These are phyloP conservation scores for Drosophila colorata DNA, from an alignment of 2,888 invertebrate species.

Conservation along the genomic window DNA sequence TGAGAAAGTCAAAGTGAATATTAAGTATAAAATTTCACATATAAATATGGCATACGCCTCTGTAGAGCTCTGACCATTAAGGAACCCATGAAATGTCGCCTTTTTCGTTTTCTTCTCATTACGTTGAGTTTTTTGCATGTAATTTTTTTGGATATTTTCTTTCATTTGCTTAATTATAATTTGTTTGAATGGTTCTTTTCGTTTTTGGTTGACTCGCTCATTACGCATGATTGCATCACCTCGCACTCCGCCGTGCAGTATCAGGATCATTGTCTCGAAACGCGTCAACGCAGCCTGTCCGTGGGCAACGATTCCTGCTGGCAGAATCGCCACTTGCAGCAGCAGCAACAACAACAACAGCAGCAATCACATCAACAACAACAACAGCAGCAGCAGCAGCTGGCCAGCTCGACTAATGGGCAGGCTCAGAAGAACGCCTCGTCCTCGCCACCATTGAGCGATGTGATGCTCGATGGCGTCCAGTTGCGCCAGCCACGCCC, in stretches of 20 bases:
- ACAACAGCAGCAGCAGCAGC: constrained; percentile 33
- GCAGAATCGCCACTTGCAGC: constrained; percentile 81
- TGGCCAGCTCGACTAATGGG: constrained; percentile 21
- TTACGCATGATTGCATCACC: constrained; percentile 53
- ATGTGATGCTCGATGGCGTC: constrained; percentile 80
- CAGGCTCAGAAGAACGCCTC: constrained; percentile 62
- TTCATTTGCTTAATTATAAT: constrained; percentile 50
- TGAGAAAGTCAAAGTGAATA: too few species aligned
- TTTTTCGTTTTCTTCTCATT: constrained; percentile 9
- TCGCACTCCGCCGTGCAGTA: constrained; percentile 63
- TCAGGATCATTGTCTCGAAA: constrained; percentile 84
- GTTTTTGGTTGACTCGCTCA: constrained; percentile 62
- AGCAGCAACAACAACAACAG: constrained; percentile 54
- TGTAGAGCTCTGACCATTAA: too few species aligned
- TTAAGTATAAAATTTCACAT: too few species aligned
- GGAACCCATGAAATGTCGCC: not conserved
- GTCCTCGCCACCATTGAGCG: constrained; percentile 65
- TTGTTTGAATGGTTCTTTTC: constrained; percentile 57
- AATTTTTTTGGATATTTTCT: constrained; percentile 22
- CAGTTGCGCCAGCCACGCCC: constrained; percentile 80
- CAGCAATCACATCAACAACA: constrained; percentile 43
- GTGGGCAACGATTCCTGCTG: constrained; percentile 85
- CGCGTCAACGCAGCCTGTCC: constrained; percentile 84
- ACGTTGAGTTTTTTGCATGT: constrained; percentile 23
- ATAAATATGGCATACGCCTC: too few species aligned